Percentiles rank a stretch among this genome's conserved stretches.
Evolutionary conservation across 2,797 vertebrate species (phyloP).

Genomic region (Coccyzus lansbergi): DNA sequence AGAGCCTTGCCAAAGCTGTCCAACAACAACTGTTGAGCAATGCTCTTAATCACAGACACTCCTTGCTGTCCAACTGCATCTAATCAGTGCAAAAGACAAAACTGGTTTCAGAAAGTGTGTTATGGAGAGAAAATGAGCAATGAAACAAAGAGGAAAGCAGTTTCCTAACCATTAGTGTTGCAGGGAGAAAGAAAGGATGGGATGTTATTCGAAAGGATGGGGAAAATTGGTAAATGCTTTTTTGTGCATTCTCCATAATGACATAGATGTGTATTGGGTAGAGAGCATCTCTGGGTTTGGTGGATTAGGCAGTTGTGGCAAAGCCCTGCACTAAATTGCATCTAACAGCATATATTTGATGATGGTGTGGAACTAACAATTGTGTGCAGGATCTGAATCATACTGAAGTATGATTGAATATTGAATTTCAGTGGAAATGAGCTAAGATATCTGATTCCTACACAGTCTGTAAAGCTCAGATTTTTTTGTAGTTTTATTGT

Average conservation of each 20-base stretch:
- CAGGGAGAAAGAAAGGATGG: not conserved
- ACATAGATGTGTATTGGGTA: accelerated
- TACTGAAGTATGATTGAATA: not conserved
- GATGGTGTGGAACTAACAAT: not conserved
- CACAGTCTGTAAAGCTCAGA: not conserved
- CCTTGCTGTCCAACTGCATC: constrained; percentile 50
- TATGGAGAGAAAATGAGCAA: not conserved
- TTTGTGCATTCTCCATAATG: not conserved
- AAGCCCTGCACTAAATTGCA: not conserved
- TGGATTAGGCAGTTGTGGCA: not conserved
- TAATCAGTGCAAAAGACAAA: constrained; percentile 17
- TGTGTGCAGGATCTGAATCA: not conserved
- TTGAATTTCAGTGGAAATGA: not conserved
- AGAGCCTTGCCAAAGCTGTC: constrained; percentile 51
- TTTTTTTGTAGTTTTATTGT: not conserved
- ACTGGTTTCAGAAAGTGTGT: not conserved
- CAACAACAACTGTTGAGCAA: constrained; percentile 52
- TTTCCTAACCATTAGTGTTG: not conserved
- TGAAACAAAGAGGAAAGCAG: not conserved
- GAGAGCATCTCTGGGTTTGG: accelerated
- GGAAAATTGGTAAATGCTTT: not conserved
- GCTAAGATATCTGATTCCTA: not conserved
- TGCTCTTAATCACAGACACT: not conserved
- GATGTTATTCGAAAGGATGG: not conserved
- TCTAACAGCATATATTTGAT: not conserved